Evolutionary conservation across 2,113 vertebrate genomes (phyloP), one percentile per base, ranked within the genome.

Genomic region (Panthera leo): DNA sequence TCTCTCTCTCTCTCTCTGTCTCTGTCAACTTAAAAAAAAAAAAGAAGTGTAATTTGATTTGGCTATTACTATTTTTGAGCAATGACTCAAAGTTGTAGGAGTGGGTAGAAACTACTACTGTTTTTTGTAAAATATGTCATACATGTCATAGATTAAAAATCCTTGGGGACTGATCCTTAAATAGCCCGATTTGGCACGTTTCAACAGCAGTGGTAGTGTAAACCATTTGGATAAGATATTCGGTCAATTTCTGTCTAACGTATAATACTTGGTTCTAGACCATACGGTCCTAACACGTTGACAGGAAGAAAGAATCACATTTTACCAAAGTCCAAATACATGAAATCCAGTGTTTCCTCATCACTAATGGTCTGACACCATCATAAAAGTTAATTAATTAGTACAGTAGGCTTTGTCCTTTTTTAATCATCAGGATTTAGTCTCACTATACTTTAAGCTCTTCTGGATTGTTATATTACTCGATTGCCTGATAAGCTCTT

Each of bases 341-440:
- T 75, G 11, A 25, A 90, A 80, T 84, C 55, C 36, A 36, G 0
- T 51, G 19, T 89, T 95, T 94, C 11, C 34, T 95, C 58, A 34
- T 96, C 3, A 4, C 53, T 95, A 97, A 96, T 83, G 92, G 79
- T 34, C 85, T 93, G 34, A 85, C 15, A 82, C 31, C 55, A 36
- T 29, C n/a, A 27, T 58, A 63, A 92, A 96, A 93, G 63, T 92
- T 75, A 79, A 95, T 75, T 93, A 79, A 91, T 85, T 70, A 91
- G 71, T 53, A 53, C 5, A 76, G 85, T 65, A 42, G 76, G 55
- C 58, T 85, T 85, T 93, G 55, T 39, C 48, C n/a, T 89, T 79
- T 79, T 95, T 82, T 63, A 89, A 96, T 42, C 76, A 75, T 84
- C 5, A 83, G 55, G 42, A 84, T 86, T 91, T 83, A 23, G 18